Evolutionary conservation across 2,113 vertebrate genomes (phyloP), one percentile per base, ranked within the genome.

Genomic region (Nothobranchius furzeri): DNA sequence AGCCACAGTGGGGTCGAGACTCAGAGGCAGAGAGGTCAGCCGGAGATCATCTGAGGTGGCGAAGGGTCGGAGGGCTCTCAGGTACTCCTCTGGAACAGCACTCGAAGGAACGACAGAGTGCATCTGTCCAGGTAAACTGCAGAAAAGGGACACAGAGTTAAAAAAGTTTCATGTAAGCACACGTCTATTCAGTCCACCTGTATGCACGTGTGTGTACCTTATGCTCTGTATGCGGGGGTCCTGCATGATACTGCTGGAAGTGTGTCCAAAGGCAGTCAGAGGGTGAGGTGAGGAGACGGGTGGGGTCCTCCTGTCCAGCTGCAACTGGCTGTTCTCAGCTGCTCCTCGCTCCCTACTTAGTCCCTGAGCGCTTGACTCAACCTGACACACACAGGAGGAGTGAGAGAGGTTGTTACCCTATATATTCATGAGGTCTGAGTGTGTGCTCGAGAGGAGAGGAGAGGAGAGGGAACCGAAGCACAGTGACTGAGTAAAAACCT

Each of bases 1-100:
- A 0, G 96, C 94, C 0, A 94, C 81, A 36, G 94, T 91, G 0
- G 95, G 95, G 65, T 96, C 95, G 6, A 98, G 92, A 66, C 95
- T 73, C 1, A 98, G 87, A 10, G 95, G 95, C 78, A 98, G 72
- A 14, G 96, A 95, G 66, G 94, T 91, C 91, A 98, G 70, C 13
- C 96, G 93, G 13, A 98, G 93, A 10, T 98, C 96, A 63, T 98
- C 96, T 0, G 95, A 89, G 0, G 95, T 93, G 81, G 95, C 90
- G 61, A 97, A 99, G 54, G 96, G 96, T 73, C 95, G 93, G 77
- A 98, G 97, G 42, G 95, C 95, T 52, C 96, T 91, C 73, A 98
- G 87, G 82, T 96, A 98, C 70, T 98, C 97, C 81, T 98, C 97
- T 0, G 95, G 93, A 76, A 96, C 88, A 0, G 92, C 88, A 14